Base-by-base conservation (phyloP, 1,140 invertebrate species). In the Drosophila pallidifrons region DNA sequence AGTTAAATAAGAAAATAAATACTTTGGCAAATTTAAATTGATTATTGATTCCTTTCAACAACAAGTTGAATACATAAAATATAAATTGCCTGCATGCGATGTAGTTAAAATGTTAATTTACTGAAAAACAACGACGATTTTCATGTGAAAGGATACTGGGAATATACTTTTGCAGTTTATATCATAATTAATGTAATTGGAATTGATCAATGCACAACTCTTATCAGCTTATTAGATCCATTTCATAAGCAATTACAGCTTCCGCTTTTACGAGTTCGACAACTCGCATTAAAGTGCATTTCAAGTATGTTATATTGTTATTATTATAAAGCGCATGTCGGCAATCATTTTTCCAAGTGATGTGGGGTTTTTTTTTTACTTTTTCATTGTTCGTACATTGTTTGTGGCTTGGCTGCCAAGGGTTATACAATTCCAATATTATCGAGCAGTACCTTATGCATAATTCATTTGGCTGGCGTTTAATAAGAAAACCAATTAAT, bases 401-500 rank as follows among this genome's bases (percentile, higher is more conserved):
- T 35, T 43, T 16, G 20, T 25, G 28, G 58, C 30, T 20, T 63
- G 13, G 52, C 3, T 4, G 52, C 7, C 15, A 11, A 41, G 54
- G 35, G 15, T 41, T 57, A 47, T 45, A 54, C 60, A 70, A 73
- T 69, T 49, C 63, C 77, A 86, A 65, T 71, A 71, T 49, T 45
- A 63, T 47, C 45, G 61, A 65, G 52, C 32, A 32, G 25, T 25
- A 38, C 41, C 69, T 83, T 57, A 75, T 88, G 63, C 70, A 89
- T 88, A 75, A 88, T 89, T 88, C 83, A 88, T 83, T 65, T 66
- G 13, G 43, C 59, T 77, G 85, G 67, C 77, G 77, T 89, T 88
- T 88, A 85, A 88, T 89, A 80, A 83, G 80, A 83, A 89, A 88
- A 78, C 58, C 81, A 88, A 88, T 89, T 88, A 88, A 88, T 88